phyloP scores from a whole-genome alignment of 2,113 vertebrate species.

The Myrmecobius fasciatus region DNA sequence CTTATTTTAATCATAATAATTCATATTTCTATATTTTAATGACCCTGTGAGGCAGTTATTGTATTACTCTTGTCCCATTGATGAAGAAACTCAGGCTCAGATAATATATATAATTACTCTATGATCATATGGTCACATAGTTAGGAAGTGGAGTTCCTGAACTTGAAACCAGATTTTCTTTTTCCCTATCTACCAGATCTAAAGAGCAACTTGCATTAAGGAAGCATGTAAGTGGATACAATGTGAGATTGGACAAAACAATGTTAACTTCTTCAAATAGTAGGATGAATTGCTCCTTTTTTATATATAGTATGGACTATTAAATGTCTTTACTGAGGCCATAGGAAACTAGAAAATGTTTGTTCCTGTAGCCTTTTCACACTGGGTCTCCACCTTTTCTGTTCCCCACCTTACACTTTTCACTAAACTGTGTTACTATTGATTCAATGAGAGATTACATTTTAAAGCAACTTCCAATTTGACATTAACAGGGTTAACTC shows the following conservation, averaged over 20 bases:
- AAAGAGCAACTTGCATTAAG: slow-evolving; percentile 32
- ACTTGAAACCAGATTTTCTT: neutral
- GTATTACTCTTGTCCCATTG: neutral
- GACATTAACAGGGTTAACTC: slow-evolving; percentile 72
- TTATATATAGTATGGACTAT: neutral
- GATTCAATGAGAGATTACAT: slow-evolving; percentile 71
- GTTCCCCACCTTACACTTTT: slow-evolving; percentile 31
- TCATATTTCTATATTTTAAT: neutral
- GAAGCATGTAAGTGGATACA: slow-evolving; percentile 15
- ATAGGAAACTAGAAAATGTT: neutral
- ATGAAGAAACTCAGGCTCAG: neutral
- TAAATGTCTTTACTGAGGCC: neutral
- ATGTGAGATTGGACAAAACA: neutral
- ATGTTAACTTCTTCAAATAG: neutral
- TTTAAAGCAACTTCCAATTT: slow-evolving; percentile 74
- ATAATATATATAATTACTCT: neutral
- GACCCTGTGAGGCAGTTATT: neutral
- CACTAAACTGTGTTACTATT: slow-evolving; percentile 71
- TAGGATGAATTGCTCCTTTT: neutral
- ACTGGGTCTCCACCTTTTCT: accelerated
- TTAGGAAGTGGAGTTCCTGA: neutral
- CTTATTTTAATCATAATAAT: neutral
- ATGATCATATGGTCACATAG: neutral
- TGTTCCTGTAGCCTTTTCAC: slow-evolving; percentile 1
- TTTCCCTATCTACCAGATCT: neutral